Conservation (phyloP, 2,797 vertebrate species). For the Brachyalestes nurse region DNA sequence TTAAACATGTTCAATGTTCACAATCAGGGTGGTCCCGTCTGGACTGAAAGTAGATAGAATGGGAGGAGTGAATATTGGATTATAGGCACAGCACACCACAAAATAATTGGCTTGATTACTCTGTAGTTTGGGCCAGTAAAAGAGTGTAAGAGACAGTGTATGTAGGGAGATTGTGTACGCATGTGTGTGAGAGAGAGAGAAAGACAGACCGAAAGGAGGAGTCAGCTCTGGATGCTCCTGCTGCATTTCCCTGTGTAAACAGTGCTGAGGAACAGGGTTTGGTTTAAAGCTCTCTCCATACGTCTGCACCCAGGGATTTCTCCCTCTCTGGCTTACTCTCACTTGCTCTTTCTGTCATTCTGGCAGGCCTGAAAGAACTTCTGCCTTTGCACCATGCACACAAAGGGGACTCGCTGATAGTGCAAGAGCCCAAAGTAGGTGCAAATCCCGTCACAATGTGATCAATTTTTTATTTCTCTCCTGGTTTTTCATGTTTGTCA, state of each 20-base stretch:
- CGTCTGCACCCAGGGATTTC: constrained; percentile 71
- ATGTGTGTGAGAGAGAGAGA: background rate
- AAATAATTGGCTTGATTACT: too few species aligned
- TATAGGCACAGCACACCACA: too few species aligned
- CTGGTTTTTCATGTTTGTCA: constrained; percentile 72
- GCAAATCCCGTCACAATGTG: constrained; percentile 61
- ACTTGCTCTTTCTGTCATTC: constrained; percentile 54
- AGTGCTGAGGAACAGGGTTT: constrained; percentile 63
- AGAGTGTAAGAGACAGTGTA: background rate
- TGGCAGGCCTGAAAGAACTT: constrained; percentile 67
- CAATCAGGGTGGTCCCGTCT: too few species aligned
- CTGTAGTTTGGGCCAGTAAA: background rate
- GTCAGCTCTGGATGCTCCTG: constrained; percentile 46
- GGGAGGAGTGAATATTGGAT: too few species aligned
- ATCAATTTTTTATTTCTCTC: constrained; percentile 79
- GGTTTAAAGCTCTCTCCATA: constrained; percentile 71
- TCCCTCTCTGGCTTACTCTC: constrained; percentile 61
- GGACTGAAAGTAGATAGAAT: too few species aligned
- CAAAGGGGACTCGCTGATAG: constrained; percentile 56
- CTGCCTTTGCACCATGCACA: constrained; percentile 60
- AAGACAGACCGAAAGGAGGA: constrained; percentile 22
- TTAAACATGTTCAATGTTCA: too few species aligned
- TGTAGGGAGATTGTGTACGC: too few species aligned
- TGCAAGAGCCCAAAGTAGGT: constrained; percentile 58
- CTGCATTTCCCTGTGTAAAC: constrained; percentile 39